Evolutionary conservation across 37 sponge, comb jelly and placozoan species (phyloP).

Genomic region (Axinella damicornis): DNA sequence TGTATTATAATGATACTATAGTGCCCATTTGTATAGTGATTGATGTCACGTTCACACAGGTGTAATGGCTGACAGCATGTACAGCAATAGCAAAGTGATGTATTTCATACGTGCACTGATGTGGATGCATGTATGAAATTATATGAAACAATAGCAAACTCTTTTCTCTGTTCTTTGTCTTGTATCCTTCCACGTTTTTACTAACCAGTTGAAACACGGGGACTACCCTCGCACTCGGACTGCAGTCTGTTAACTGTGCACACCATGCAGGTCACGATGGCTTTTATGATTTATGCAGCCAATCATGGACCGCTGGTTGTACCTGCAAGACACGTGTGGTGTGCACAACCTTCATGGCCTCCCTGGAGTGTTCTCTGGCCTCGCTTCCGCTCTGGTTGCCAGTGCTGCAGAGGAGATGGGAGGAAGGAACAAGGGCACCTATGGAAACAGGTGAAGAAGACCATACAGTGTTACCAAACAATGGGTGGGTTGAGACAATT

Average conservation of each 20-base stretch:
- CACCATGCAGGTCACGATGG: not conserved
- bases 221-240: not conserved
- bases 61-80: too few relatives aligned
- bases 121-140: too few relatives aligned
- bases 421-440: slow-evolving; percentile 4
- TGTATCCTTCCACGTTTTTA: too few relatives aligned
- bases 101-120: too few relatives aligned
- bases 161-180: too few relatives aligned
- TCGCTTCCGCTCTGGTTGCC: slow-evolving; percentile 82
- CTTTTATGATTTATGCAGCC: slow-evolving; percentile 57
- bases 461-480: not conserved
- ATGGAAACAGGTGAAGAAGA: slow-evolving; percentile 59
- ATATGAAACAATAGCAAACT: too few relatives aligned
- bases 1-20: too few relatives aligned
- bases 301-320: slow-evolving; percentile 54
- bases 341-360: slow-evolving; percentile 95
- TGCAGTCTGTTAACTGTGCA: not conserved
- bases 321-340: slow-evolving; percentile 88
- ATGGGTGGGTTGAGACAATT: too few relatives aligned
- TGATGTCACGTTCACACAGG: too few relatives aligned
- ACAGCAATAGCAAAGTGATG: too few relatives aligned
- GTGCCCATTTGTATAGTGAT: too few relatives aligned
- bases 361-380: slow-evolving; percentile 90
- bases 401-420: slow-evolving; percentile 29
- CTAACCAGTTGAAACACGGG: too few relatives aligned